These are phyloP conservation scores for Parus major DNA, from an alignment of 2,113 vertebrate species.

Conservation along the genomic window DNA sequence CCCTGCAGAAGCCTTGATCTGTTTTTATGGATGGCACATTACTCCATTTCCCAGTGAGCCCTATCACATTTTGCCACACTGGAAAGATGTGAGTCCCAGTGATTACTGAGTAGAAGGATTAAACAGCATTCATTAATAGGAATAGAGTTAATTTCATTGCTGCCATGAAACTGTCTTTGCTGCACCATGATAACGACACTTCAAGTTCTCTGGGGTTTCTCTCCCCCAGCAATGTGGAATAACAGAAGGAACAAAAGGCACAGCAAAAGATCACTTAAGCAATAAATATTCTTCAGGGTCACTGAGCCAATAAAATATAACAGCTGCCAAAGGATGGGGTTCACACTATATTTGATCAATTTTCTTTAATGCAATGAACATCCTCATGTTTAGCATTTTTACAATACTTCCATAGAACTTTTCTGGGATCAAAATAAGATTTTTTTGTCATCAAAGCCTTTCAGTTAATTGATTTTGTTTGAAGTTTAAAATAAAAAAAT, in stretches of 20 bases:
- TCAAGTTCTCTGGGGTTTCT: background rate
- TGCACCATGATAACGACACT: background rate
- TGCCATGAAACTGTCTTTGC: background rate
- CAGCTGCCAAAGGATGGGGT: background rate
- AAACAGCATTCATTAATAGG: background rate
- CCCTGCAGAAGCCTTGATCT: background rate
- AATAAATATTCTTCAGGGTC: background rate
- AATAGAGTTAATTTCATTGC: background rate
- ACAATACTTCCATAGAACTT: background rate
- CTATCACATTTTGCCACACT: background rate
- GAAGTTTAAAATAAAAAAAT: background rate
- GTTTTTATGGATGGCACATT: background rate
- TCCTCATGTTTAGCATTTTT: background rate
- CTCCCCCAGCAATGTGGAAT: background rate
- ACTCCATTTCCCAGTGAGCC: background rate
- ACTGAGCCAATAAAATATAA: background rate
- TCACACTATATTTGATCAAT: background rate
- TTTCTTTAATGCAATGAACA: background rate
- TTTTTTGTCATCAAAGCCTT: background rate
- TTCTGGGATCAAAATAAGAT: background rate
- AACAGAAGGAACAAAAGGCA: background rate
- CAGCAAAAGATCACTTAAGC: background rate
- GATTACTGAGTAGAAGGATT: background rate
- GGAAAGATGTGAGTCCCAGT: background rate
- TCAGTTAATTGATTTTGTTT: background rate